A percentile compares a stretch with the other conserved stretches of the same genome.
Conservation (phyloP, 64 coral and sea anemone genomes). For the Montipora cactus region DNA sequence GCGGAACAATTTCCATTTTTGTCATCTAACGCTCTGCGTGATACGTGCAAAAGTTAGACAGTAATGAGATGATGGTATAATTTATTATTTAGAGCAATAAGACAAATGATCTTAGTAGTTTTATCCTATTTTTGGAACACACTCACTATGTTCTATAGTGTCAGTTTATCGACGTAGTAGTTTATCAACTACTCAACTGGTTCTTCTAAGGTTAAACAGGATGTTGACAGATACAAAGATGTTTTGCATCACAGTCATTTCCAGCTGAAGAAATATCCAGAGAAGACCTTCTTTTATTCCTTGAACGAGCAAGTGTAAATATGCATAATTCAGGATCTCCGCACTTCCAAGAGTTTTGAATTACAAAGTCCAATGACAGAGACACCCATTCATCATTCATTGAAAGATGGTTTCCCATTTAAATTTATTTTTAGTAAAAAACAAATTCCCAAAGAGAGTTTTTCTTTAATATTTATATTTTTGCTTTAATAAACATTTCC, state of each 20-base stretch:
- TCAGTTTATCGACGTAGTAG: not conserved
- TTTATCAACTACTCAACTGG: too few species aligned
- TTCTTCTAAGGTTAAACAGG: too few species aligned
- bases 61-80: not conserved
- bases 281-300: not conserved
- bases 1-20: not conserved
- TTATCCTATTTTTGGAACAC: not conserved
- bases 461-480: too few species aligned
- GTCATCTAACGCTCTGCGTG: conserved; percentile 19
- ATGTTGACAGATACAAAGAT: too few species aligned
- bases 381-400: not conserved
- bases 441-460: too few species aligned
- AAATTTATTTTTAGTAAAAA: not conserved
- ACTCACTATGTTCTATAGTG: not conserved
- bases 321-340: too few species aligned
- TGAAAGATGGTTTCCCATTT: not conserved
- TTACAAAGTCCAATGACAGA: not conserved
- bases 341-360: too few species aligned
- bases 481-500: too few species aligned
- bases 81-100: conserved; percentile 11
- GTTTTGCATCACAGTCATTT: not conserved
- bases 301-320: not conserved
- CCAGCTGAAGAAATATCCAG: not conserved
- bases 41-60: not conserved
- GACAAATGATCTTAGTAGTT: not conserved